phyloP scores from a whole-genome alignment of 2,797 vertebrate species.

The Enoplosus armatus region DNA sequence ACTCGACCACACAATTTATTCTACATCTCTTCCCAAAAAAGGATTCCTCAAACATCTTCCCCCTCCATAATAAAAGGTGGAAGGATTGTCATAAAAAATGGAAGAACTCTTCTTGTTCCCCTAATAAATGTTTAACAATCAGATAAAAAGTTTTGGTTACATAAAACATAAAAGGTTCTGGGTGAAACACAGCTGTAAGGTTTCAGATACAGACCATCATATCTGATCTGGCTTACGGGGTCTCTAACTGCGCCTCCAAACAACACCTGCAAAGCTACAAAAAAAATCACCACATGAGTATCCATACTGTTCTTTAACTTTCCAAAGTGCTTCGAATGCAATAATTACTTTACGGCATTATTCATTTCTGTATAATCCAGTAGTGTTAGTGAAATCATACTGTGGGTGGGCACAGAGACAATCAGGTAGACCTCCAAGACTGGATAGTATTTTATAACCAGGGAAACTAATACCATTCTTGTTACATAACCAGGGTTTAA shows the following conservation, averaged over 20 bases:
- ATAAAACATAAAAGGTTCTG: constrained; percentile 7
- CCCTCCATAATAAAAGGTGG: background rate
- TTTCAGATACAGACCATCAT: background rate
- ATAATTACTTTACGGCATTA: background rate
- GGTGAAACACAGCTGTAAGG: background rate
- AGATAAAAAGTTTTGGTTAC: constrained; percentile 15
- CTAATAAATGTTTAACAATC: constrained; percentile 36
- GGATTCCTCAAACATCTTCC: background rate
- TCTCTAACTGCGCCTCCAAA: background rate
- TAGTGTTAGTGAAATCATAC: no score
- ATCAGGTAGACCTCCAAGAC: no score
- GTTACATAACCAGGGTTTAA: no score
- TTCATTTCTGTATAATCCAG: background rate
- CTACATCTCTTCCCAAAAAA: background rate
- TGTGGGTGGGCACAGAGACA: no score
- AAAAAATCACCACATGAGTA: background rate
- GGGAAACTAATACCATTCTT: no score
- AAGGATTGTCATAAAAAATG: constrained; percentile 9
- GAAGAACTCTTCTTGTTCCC: constrained; percentile 6
- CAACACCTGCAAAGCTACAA: background rate
- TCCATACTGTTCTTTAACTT: no score
- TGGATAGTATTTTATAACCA: no score
- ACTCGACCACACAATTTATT: background rate
- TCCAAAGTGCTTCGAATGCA: no score
- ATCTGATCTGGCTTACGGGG: background rate